phyloP scores from a whole-genome alignment of 2,888 invertebrate species.

The Tupiocoris notatus region DNA sequence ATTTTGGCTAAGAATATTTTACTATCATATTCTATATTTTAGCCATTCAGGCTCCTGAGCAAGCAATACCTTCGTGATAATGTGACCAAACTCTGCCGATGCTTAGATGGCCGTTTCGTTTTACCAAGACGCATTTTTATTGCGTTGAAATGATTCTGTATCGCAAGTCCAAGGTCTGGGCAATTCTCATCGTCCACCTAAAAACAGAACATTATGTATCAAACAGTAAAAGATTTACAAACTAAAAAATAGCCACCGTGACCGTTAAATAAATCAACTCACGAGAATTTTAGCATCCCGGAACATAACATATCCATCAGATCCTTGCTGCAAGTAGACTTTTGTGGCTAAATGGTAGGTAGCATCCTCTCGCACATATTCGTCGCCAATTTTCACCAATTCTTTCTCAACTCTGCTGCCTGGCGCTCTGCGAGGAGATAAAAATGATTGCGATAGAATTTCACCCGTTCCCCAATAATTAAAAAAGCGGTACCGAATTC shows the following conservation, averaged over 20 bases:
- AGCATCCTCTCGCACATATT: constrained; percentile 66
- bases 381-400: constrained; percentile 79
- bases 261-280: constrained; percentile 52
- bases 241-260: not conserved
- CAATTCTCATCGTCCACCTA: constrained; percentile 83
- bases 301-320: constrained; percentile 82
- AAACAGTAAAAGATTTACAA: constrained; percentile 5
- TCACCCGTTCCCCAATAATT: no score
- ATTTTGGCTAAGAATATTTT: no score
- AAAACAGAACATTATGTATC: constrained; percentile 38
- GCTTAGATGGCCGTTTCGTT: constrained; percentile 68
- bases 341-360: constrained; percentile 63
- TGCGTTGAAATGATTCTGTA: constrained; percentile 88
- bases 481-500: no score
- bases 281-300: constrained; percentile 73
- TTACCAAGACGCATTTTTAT: constrained; percentile 76
- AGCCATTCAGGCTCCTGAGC: no score
- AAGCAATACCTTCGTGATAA: constrained; percentile 66
- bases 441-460: no score
- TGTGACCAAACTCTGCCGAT: constrained; percentile 81
- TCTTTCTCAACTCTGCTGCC: constrained; percentile 70
- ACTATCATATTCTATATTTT: no score
- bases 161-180: constrained; percentile 76
- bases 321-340: constrained; percentile 74
- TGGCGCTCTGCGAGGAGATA: constrained; percentile 57